Base-by-base conservation (phyloP, 2,888 invertebrate species). In the Amorpha juglandis region DNA sequence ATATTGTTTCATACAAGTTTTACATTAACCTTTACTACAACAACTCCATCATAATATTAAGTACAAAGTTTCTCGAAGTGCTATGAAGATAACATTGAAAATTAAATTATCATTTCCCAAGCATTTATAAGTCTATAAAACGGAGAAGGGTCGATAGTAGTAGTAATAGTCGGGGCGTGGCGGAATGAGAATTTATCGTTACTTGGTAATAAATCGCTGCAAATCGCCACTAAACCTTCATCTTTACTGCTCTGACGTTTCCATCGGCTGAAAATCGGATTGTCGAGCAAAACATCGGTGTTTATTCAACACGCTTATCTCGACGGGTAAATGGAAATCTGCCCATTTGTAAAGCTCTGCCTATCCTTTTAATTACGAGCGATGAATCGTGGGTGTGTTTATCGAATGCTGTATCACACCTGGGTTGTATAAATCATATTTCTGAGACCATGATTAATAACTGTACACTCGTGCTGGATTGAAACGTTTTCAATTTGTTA, bases 211-310 rank as follows among this genome's bases (percentile, higher is more conserved):
- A 58, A 45, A 45, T 64, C 33, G 64, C 16, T 47, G 12, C 55
- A 55, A 55, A 64, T 64, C 35, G 45, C 14, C 48, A 55, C 9
- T 12, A 45, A 47, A 63, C 66, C 48, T 48, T 45, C 35, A 66
- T 55, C 35, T 35, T 63, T 45, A 62, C 16, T 45, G 4, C 35
- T 53, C 63, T 48, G 66, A 63, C 63, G 47, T 63, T 63, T 66
- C 47, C 45, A 66, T 62, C 27, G 27, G 12, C 45, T 45, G 45
- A 6, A 51, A 48, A 64, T 66, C 62, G 48, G 51, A 47, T 51
- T 27, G n/a, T 50, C 27, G 38, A 35, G 45, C 21, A 62, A 62
- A 65, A 64, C 55, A 64, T 42, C 42, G 58, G 45, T 64, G 47
- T 64, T 64, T 33, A 33, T 33, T 55, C 53, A 53, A 45, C 42